Conservation (phyloP, 2,888 invertebrate genomes). For the Lycophotia porphyrea region DNA sequence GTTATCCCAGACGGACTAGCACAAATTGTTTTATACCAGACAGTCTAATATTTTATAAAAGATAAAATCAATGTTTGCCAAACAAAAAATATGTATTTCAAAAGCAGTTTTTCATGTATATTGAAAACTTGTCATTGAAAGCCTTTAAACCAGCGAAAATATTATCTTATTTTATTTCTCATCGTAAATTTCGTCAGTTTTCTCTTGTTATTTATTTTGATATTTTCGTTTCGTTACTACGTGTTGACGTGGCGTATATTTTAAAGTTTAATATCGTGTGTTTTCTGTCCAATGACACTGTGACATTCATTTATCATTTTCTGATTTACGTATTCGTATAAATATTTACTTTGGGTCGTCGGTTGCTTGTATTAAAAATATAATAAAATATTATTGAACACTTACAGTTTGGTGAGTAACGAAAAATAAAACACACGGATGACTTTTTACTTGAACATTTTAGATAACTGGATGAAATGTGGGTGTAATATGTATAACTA, state of each 20-base stretch:
- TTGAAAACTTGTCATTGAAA: slow-evolving; percentile 11
- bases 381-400: slow-evolving; percentile 9
- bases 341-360: slow-evolving; percentile 39
- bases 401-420: background rate
- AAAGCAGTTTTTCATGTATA: slow-evolving; percentile 28
- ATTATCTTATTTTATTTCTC: slow-evolving; percentile 23
- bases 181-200: slow-evolving; percentile 34
- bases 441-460: too few species aligned
- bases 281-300: slow-evolving; percentile 27
- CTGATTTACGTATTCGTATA: slow-evolving; percentile 35
- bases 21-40: too few species aligned
- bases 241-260: slow-evolving; percentile 38
- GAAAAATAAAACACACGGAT: background rate
- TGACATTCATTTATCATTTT: slow-evolving; percentile 40
- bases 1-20: too few species aligned
- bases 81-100: background rate
- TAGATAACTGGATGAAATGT: too few species aligned
- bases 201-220: slow-evolving; percentile 22
- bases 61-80: background rate
- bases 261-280: slow-evolving; percentile 43
- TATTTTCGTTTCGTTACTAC: slow-evolving; percentile 47
- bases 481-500: too few species aligned
- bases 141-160: slow-evolving; percentile 27
- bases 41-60: background rate
- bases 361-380: slow-evolving; percentile 27